A percentile compares a stretch with the other conserved stretches of the same genome.
Conservation (phyloP, 1,140 invertebrate species). For the Drosophila kikkawai region DNA sequence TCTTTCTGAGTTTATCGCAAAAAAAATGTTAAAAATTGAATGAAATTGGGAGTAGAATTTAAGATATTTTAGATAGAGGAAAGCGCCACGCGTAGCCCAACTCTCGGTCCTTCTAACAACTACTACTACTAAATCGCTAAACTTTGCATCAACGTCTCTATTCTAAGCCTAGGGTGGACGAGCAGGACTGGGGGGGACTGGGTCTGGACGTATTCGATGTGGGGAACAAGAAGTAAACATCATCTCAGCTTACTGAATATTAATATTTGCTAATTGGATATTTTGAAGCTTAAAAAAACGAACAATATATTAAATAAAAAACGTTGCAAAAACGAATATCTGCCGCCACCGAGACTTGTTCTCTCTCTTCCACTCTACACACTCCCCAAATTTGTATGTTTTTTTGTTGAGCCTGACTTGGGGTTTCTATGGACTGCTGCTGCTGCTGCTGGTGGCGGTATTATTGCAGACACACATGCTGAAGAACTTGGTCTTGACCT, state of each 20-base stretch:
- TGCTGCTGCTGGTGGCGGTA: not conserved
- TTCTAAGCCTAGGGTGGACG: slow-evolving; percentile 2
- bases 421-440: not conserved
- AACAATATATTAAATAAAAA: not conserved
- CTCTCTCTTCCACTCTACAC: not conserved
- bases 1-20: not conserved
- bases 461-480: slow-evolving; percentile 53
- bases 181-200: not conserved
- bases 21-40: not conserved
- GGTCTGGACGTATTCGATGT: slow-evolving; percentile 19
- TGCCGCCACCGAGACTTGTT: not conserved
- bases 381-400: not conserved
- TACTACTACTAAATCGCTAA: not conserved
- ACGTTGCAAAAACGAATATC: not conserved
- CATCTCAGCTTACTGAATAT: not conserved
- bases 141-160: not conserved
- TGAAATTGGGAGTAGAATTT: not conserved
- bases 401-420: not conserved
- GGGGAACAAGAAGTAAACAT: not conserved
- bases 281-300: slow-evolving; percentile 2
- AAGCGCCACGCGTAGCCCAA: not conserved
- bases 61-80: not conserved
- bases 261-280: slow-evolving; percentile 1
- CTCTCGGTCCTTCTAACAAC: not conserved
- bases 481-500: slow-evolving; percentile 84